Base-by-base conservation (phyloP, 2,888 invertebrate species). In the Phanerotoma sp. region DNA sequence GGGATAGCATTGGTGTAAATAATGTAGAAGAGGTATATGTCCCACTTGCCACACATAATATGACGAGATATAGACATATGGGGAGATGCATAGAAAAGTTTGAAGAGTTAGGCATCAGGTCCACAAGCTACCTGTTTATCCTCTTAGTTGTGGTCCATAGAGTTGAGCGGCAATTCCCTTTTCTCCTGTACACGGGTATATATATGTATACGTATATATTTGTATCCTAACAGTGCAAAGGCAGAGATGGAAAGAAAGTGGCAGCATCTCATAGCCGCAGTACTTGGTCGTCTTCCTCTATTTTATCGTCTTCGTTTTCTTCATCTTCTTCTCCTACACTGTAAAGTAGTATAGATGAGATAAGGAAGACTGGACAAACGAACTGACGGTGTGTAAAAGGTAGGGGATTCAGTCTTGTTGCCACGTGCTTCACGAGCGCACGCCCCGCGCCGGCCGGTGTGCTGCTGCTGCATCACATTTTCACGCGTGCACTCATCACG, bases 381-480 rank as follows among this genome's bases (percentile, higher is more conserved):
- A 69, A 70, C 57, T 71, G 74, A 72, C 68, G 69, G 66, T 66
- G 67, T 62, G 62, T 62, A 57, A 56, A 63, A 73, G 71, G 74
- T 72, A 74, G 74, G 74, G 73, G 73, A 71, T 66, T 74, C 74
- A 74, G 74, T 74, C 74, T 74, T 69, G 71, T 70, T 70, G 74
- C 74, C 74, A 74, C 74, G 74, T 74, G 74, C 74, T 74, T 71
- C 71, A 72, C 69, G 74, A 73, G 69, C 74, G 73, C 74, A 74
- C 74, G 73, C 73, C 71, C 69, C 68, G 73, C 66, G 63, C 72
- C 72, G 71, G 72, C 71, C 70, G 70, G 71, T 71, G 63, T 65
- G 62, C n/a, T n/a, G n/a, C n/a, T n/a, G n/a, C n/a, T n/a, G n/a
- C 64, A 66, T 65, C 62, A 60, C 18, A 18, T 16, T 49, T 25